phyloP scores from a whole-genome alignment of 2,888 invertebrate genomes.

The Arctia plantaginis region DNA sequence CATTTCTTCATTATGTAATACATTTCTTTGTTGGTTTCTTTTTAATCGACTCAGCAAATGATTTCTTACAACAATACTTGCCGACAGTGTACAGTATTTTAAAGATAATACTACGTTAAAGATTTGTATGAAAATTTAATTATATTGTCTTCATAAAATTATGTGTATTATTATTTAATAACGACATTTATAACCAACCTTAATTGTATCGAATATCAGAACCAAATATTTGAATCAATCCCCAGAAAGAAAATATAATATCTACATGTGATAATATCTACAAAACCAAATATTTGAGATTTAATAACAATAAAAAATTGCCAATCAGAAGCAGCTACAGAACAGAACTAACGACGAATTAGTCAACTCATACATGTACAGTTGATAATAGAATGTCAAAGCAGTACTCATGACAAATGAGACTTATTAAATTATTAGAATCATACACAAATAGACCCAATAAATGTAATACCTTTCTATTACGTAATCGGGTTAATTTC shows the following conservation, averaged over 20 bases:
- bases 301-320: too few species aligned
- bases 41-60: conserved; percentile 65
- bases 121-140: conserved; percentile 93
- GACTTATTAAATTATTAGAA: too few species aligned
- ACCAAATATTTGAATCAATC: neutral
- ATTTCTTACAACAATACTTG: conserved; percentile 72
- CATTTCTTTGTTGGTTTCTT: conserved; percentile 48
- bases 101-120: conserved; percentile 91
- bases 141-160: conserved; percentile 86
- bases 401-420: too few species aligned
- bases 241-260: neutral
- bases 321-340: too few species aligned
- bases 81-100: conserved; percentile 92
- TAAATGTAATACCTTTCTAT: too few species aligned
- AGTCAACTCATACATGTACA: too few species aligned
- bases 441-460: too few species aligned
- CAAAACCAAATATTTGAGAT: too few species aligned
- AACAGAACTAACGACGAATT: too few species aligned
- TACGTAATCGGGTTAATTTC: too few species aligned
- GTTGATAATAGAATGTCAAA: too few species aligned
- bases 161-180: conserved; percentile 67
- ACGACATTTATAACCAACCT: conserved; percentile 18
- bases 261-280: too few species aligned
- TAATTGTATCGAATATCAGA: neutral
- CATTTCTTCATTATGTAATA: conserved; percentile 40